Evolutionary conservation across 2,113 vertebrate genomes (phyloP).

Genomic region (Panthera tigris): DNA sequence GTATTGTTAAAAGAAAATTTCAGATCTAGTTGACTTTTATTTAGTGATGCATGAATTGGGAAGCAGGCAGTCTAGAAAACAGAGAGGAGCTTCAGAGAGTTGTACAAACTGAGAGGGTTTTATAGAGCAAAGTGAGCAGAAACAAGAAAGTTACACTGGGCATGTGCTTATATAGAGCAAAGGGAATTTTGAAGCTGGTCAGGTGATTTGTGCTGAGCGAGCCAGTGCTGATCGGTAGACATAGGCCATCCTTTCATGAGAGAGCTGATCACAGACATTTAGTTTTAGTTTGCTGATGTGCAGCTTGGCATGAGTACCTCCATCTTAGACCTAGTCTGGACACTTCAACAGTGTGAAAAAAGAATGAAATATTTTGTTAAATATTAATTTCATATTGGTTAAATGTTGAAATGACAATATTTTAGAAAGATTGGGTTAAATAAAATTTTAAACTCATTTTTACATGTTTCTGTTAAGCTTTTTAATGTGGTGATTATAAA

Average conservation of each 20-base stretch:
- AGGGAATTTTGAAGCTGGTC: not conserved
- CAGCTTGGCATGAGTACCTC: not conserved
- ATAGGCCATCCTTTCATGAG: not conserved
- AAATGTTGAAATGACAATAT: constrained; percentile 21
- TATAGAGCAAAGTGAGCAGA: not conserved
- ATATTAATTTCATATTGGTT: not conserved
- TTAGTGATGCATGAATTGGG: not conserved
- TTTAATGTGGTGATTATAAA: not conserved
- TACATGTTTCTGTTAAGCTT: not conserved
- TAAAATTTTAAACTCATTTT: constrained; percentile 37
- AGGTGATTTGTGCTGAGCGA: not conserved
- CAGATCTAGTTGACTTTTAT: not conserved
- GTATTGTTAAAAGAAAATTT: not conserved
- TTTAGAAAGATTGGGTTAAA: not conserved
- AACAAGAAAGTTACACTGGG: not conserved
- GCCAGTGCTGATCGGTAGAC: not conserved
- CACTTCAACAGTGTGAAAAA: not conserved
- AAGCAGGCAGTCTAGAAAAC: not conserved
- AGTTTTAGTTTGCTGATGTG: not conserved
- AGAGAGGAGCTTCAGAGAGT: not conserved
- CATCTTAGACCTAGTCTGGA: not conserved
- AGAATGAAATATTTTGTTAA: not conserved
- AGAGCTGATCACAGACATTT: not conserved
- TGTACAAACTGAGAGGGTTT: not conserved
- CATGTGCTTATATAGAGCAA: not conserved